Conservation (phyloP, 2,888 invertebrate genomes). For the Harpagoxenus sublaevis region DNA sequence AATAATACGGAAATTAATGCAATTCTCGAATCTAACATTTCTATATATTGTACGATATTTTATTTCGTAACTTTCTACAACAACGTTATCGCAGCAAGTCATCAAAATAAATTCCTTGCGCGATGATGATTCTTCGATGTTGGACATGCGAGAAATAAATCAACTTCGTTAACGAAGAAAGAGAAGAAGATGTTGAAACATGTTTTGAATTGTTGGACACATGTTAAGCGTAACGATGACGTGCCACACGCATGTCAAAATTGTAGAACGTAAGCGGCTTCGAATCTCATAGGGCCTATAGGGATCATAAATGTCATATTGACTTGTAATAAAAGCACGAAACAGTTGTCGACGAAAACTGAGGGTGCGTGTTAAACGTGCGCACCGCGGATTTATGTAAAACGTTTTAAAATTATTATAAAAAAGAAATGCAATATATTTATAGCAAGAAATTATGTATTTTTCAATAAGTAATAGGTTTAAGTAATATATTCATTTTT, state of each 20-base stretch:
- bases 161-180: constrained; percentile 8
- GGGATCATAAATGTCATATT: constrained; percentile 67
- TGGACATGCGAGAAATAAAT: constrained; percentile 2
- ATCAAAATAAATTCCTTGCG: constrained; percentile 15
- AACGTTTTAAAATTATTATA: background rate
- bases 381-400: background rate
- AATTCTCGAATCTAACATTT: background rate
- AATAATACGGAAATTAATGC: background rate
- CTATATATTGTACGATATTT: background rate
- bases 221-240: constrained; percentile 58
- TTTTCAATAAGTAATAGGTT: background rate
- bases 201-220: background rate
- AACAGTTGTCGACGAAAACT: constrained; percentile 14
- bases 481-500: background rate
- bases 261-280: constrained; percentile 79
- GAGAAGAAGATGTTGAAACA: constrained; percentile 16
- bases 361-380: background rate
- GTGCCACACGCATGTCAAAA: constrained; percentile 77
- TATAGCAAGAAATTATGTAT: background rate
- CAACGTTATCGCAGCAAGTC: background rate
- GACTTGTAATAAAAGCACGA: constrained; percentile 24
- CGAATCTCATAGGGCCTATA: constrained; percentile 49
- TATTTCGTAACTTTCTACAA: constrained; percentile 1
- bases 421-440: background rate
- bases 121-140: background rate